These are phyloP conservation scores for Camelus bactrianus DNA, from an alignment of 2,113 vertebrate species.

Conservation along the genomic window DNA sequence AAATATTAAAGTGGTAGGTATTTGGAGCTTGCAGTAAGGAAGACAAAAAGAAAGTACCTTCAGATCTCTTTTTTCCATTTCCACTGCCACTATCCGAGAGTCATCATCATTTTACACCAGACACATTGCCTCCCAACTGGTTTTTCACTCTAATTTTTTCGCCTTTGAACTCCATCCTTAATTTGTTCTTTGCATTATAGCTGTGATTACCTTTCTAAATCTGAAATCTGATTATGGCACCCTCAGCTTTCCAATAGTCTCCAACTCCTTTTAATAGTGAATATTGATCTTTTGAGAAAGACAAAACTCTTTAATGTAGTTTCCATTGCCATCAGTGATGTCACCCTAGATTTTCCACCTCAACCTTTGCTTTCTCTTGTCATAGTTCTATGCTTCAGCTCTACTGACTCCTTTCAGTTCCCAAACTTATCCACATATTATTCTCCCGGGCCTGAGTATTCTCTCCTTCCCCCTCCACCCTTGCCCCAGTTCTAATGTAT, in stretches of 20 bases:
- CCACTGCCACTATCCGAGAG: not conserved
- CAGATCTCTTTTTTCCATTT: not conserved
- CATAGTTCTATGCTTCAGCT: not conserved
- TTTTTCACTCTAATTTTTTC: not conserved
- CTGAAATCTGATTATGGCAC: not conserved
- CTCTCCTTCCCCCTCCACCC: not conserved
- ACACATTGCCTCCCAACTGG: not conserved
- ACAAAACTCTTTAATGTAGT: not conserved
- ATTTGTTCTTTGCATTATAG: not conserved
- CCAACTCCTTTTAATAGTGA: not conserved
- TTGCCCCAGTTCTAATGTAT: not conserved
- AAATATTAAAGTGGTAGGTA: not conserved
- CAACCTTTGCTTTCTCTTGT: not conserved
- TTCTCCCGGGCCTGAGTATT: not conserved
- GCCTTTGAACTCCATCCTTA: not conserved
- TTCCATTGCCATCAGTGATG: not conserved
- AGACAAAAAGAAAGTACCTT: not conserved
- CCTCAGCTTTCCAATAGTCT: not conserved
- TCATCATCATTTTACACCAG: not conserved
- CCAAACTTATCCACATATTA: not conserved
- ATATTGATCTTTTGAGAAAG: conserved; percentile 14
- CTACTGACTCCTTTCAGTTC: not conserved
- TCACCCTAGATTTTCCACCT: conserved; percentile 3
- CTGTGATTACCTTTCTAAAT: not conserved
- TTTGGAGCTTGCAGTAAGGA: conserved; percentile 38